A percentile compares a stretch with the other conserved stretches of the same genome.
phyloP scores from a whole-genome alignment of 2,797 vertebrate genomes.

The Hapalemur alaotrensis region DNA sequence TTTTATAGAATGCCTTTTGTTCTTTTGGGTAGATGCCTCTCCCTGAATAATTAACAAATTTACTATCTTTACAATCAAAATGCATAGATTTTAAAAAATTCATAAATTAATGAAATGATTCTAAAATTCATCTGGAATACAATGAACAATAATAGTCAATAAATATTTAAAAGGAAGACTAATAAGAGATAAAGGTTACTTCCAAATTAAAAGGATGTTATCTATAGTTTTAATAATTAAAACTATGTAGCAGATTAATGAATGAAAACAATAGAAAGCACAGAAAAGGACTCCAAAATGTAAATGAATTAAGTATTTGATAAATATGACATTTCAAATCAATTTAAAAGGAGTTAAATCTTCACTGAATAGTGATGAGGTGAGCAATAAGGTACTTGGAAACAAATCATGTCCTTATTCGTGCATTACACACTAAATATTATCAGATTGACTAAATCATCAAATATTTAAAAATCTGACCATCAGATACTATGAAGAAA shows the following conservation, averaged over 20 bases:
- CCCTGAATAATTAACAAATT: neutral
- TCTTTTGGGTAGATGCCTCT: neutral
- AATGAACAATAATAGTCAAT: neutral
- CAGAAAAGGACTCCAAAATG: neutral
- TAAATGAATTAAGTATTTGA: neutral
- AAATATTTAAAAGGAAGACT: conserved; percentile 22
- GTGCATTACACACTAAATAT: neutral
- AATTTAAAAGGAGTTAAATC: neutral
- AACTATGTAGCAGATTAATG: neutral
- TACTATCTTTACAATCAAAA: neutral
- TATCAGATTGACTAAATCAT: neutral
- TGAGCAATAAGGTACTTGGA: neutral
- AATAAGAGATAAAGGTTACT: neutral
- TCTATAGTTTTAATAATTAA: neutral
- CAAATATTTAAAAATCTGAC: neutral
- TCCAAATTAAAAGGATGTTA: conserved; percentile 10
- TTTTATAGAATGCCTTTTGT: too few species aligned
- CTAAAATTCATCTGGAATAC: neutral
- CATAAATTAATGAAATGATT: neutral
- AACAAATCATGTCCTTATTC: neutral
- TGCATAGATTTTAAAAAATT: neutral
- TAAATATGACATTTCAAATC: neutral
- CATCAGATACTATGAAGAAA: neutral
- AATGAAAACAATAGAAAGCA: neutral
- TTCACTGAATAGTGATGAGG: neutral